These are phyloP conservation scores for Erinaceus europaeus DNA, from an alignment of 2,113 vertebrate species.

Conservation along the genomic window DNA sequence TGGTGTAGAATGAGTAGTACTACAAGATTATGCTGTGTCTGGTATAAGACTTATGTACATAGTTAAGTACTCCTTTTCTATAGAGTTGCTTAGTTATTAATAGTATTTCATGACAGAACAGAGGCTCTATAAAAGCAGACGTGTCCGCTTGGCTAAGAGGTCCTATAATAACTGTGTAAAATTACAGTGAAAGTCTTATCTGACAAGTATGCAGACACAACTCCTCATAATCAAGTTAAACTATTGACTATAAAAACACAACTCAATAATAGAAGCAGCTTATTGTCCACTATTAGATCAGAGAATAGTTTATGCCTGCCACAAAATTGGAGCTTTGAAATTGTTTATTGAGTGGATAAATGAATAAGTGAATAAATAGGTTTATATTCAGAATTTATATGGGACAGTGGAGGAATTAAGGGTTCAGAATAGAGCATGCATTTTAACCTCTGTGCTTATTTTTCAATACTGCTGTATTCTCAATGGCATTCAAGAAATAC, in stretches of 20 bases:
- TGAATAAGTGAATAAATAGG: not conserved
- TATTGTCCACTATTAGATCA: not conserved
- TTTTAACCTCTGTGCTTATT: not conserved
- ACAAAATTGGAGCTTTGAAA: not conserved
- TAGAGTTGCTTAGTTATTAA: too few relatives aligned
- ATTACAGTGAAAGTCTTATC: not conserved
- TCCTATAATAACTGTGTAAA: not conserved
- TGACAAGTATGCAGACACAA: not conserved
- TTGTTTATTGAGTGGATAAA: not conserved
- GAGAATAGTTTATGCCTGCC: too few relatives aligned
- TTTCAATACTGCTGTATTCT: not conserved
- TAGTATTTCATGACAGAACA: too few relatives aligned
- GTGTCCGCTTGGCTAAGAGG: not conserved
- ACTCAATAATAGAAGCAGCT: not conserved
- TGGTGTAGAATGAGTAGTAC: too few relatives aligned
- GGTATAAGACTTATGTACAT: too few relatives aligned
- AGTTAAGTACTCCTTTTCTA: too few relatives aligned
- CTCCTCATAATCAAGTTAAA: not conserved
- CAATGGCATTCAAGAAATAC: not conserved
- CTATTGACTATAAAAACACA: not conserved
- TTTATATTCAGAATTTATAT: not conserved
- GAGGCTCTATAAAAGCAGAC: too few relatives aligned
- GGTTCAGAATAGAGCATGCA: not conserved
- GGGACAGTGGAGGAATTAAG: not conserved
- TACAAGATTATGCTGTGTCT: too few relatives aligned